These are phyloP conservation scores for Anisognathus igniventris DNA, from an alignment of 2,797 vertebrate species.

Conservation along the genomic window DNA sequence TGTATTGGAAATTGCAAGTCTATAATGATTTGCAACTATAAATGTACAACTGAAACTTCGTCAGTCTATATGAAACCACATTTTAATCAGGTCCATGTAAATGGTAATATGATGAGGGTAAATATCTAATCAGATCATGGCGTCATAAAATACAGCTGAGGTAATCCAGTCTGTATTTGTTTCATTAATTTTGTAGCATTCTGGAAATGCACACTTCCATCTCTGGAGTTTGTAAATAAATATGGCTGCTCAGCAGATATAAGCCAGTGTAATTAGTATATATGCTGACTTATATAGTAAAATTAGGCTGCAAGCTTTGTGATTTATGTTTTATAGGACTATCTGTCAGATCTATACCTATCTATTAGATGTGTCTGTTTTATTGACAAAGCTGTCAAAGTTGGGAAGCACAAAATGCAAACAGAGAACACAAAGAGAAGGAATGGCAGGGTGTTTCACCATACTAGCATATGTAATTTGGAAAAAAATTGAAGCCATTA, in stretches of 20 bases:
- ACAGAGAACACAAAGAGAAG: not conserved
- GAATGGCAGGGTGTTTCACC: not conserved
- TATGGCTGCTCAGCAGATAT: not conserved
- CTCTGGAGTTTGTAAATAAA: not conserved
- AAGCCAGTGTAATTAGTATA: not conserved
- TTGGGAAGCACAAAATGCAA: not conserved
- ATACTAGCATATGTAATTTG: not conserved
- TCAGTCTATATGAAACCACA: not conserved
- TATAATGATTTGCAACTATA: not conserved
- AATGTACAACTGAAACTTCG: not conserved
- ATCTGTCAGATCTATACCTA: not conserved
- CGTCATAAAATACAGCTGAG: not conserved
- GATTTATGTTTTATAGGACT: not conserved
- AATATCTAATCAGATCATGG: not conserved
- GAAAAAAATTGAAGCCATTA: not conserved
- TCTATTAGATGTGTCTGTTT: not conserved
- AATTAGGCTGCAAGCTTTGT: not conserved
- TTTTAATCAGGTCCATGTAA: not conserved
- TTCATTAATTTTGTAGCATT: not conserved
- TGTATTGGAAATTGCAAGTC: not conserved
- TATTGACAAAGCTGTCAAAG: not conserved
- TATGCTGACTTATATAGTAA: not conserved
- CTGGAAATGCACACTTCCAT: not conserved
- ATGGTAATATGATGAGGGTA: not conserved
- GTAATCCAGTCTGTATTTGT: not conserved